These are phyloP conservation scores for Anguilla marmorata DNA, from an alignment of 2,797 vertebrate genomes.

Conservation along the genomic window DNA sequence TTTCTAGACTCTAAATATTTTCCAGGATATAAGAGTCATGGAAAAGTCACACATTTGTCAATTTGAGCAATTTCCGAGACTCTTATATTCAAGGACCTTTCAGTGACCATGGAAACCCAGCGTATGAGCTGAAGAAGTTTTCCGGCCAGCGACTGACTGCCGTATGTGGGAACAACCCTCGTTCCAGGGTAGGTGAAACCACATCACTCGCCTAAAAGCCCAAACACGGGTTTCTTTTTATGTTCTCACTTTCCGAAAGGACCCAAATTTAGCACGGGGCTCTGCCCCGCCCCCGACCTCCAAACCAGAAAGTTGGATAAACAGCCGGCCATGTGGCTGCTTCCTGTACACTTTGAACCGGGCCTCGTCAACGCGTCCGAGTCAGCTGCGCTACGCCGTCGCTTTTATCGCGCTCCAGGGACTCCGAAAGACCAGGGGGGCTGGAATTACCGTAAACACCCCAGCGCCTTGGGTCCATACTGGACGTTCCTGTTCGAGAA, in stretches of 20 bases:
- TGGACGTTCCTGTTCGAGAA: not conserved
- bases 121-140: not conserved
- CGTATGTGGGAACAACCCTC: not conserved
- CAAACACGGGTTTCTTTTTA: not conserved
- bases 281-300: not conserved
- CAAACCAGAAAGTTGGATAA: not conserved
- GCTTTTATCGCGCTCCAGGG: not conserved
- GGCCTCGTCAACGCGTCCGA: not conserved
- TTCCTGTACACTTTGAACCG: not conserved
- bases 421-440: not conserved
- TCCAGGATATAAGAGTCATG: not conserved
- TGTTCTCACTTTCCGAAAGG: not conserved
- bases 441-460: not conserved
- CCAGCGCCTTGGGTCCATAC: not conserved
- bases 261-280: not conserved
- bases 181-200: not conserved
- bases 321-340: not conserved
- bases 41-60: not conserved
- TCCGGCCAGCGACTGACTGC: not conserved
- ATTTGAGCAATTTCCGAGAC: not conserved
- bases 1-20: not conserved
- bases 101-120: not conserved
- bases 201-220: not conserved
- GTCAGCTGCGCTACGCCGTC: not conserved
- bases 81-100: not conserved